Percentiles rank a stretch among this genome's conserved stretches.
Evolutionary conservation across 2,888 invertebrate species (phyloP).

Genomic region (Apoderus coryli): DNA sequence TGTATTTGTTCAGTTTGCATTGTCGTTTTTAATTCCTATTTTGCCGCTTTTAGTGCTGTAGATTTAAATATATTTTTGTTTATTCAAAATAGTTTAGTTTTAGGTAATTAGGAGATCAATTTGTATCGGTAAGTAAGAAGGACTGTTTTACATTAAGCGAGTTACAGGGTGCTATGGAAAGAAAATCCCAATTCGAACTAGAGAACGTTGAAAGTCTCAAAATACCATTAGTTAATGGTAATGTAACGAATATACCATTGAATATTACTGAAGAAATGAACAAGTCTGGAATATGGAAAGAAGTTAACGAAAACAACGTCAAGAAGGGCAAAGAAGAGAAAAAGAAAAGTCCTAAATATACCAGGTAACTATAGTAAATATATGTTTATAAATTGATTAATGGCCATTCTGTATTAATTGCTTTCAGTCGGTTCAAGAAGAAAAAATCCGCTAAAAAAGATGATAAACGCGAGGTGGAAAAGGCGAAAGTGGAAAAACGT

Average conservation of each 20-base stretch:
- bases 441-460: slow-evolving; percentile 58
- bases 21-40: too few relatives aligned
- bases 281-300: slow-evolving; percentile 88
- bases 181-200: slow-evolving; percentile 15
- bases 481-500: slow-evolving; percentile 38
- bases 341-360: slow-evolving; percentile 21
- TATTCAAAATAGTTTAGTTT: too few relatives aligned
- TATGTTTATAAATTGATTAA: not conserved
- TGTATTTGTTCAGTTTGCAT: too few relatives aligned
- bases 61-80: too few relatives aligned
- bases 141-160: not conserved
- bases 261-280: slow-evolving; percentile 91
- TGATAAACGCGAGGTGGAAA: slow-evolving; percentile 40
- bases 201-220: slow-evolving; percentile 46
- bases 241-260: slow-evolving; percentile 78
- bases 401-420: not conserved
- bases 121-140: too few relatives aligned
- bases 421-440: slow-evolving; percentile 35
- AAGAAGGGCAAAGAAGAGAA: slow-evolving; percentile 32
- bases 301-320: slow-evolving; percentile 52
- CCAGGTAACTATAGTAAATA: slow-evolving; percentile 14
- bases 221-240: slow-evolving; percentile 76
- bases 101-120: too few relatives aligned
- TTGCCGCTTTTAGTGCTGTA: too few relatives aligned
- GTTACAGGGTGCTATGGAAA: not conserved